phyloP scores from a whole-genome alignment of 1,140 invertebrate species.

The Drosophila pectinifera region DNA sequence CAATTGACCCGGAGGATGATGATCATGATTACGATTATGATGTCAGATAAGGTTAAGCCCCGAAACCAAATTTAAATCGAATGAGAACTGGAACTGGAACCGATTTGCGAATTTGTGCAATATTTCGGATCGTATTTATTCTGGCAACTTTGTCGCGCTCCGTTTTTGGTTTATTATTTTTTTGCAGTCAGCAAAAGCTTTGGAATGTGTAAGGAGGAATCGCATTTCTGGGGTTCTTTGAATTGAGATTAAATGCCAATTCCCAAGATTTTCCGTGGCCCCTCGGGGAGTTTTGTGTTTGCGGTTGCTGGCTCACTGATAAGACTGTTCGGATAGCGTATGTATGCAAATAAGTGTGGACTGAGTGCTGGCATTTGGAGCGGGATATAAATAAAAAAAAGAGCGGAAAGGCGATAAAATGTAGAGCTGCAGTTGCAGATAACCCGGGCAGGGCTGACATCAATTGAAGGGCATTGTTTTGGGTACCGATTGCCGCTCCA shows the following conservation, averaged over 20 bases:
- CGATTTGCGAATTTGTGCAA: conserved; percentile 19
- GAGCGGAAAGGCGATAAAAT: conserved; percentile 25
- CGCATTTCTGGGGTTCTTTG: conserved; percentile 49
- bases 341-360: conserved; percentile 14
- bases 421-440: conserved; percentile 34
- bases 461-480: conserved; percentile 53
- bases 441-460: conserved; percentile 35
- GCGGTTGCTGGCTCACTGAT: conserved; percentile 18
- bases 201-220: conserved; percentile 31
- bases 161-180: conserved; percentile 18
- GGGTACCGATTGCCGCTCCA: not conserved
- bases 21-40: conserved; percentile 6
- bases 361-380: conserved; percentile 24
- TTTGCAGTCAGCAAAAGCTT: conserved; percentile 21
- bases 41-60: conserved; percentile 29
- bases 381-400: conserved; percentile 11
- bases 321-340: conserved; percentile 17
- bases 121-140: conserved; percentile 36
- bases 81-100: conserved; percentile 21
- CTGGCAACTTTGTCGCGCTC: conserved; percentile 39
- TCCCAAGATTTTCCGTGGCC: conserved; percentile 33
- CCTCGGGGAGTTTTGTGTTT: conserved; percentile 23
- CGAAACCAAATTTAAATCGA: conserved; percentile 29
- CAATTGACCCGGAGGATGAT: conserved; percentile 45
- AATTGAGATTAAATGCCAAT: conserved; percentile 47